These are phyloP conservation scores for Monodelphis domestica DNA, from an alignment of 2,797 vertebrate species.

Conservation along the genomic window DNA sequence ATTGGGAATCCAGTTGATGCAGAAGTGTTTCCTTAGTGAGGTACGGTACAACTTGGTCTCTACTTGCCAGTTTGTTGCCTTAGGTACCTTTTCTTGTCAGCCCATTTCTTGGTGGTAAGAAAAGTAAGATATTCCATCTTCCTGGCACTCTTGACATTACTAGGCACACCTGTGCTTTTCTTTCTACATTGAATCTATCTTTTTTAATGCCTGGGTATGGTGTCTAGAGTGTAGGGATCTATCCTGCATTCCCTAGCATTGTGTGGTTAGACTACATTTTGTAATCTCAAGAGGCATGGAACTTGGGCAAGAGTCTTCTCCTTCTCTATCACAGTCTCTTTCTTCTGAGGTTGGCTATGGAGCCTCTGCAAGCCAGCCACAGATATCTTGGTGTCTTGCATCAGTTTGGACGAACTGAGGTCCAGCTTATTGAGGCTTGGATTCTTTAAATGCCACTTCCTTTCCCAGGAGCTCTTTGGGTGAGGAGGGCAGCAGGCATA, in stretches of 20 bases:
- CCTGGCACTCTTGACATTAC: not conserved
- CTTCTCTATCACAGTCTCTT: not conserved
- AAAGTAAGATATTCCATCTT: not conserved
- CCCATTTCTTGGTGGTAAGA: not conserved
- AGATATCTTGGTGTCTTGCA: not conserved
- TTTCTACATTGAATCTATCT: not conserved
- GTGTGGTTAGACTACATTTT: not conserved
- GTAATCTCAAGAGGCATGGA: not conserved
- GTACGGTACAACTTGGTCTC: not conserved
- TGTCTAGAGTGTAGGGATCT: not conserved
- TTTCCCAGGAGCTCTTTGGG: not conserved
- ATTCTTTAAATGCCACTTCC: not conserved
- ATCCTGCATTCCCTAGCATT: not conserved
- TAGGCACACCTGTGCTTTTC: not conserved
- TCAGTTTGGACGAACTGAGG: not conserved
- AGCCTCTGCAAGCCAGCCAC: not conserved
- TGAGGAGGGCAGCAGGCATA: too few species aligned
- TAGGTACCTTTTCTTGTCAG: not conserved
- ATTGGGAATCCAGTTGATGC: not conserved
- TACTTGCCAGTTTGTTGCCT: not conserved
- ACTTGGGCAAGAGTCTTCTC: not conserved
- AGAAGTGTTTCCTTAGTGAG: not conserved
- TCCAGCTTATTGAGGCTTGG: not conserved
- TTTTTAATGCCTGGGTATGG: not conserved
- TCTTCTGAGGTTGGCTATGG: not conserved